Percentiles rank a stretch among this genome's conserved stretches.
These are phyloP conservation scores for Cyprinodon tularosa DNA, from an alignment of 2,113 vertebrate species.

Conservation along the genomic window DNA sequence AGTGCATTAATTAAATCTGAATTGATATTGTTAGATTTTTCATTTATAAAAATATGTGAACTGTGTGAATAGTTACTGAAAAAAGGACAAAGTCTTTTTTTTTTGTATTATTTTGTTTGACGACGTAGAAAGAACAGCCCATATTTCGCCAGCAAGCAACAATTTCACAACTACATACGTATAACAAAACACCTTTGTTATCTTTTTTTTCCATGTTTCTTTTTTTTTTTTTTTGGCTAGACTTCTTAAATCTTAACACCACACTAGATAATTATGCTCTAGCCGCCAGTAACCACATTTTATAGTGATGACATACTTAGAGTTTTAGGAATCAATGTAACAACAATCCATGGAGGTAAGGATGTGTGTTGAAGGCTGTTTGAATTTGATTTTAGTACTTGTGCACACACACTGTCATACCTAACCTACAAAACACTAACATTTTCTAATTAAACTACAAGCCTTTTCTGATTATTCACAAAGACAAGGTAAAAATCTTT, in stretches of 20 bases:
- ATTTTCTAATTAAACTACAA: conserved; percentile 49
- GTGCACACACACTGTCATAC: conserved; percentile 1
- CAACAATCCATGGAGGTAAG: conserved; percentile 19
- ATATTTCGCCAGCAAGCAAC: neutral
- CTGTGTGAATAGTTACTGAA: too few species aligned
- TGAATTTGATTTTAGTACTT: neutral
- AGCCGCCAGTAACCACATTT: conserved; percentile 8
- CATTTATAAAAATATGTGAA: too few species aligned
- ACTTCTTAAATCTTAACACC: conserved; percentile 8
- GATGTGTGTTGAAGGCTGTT: neutral
- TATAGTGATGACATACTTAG: neutral
- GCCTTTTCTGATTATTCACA: conserved; percentile 11
- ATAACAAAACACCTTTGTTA: neutral
- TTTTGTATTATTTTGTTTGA: neutral
- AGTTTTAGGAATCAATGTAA: neutral
- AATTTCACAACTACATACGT: neutral
- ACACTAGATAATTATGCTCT: neutral
- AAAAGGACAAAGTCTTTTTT: too few species aligned
- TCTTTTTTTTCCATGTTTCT: neutral
- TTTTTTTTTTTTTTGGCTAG: neutral
- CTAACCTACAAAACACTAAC: neutral
- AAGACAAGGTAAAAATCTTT: conserved; percentile 29
- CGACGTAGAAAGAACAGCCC: neutral
- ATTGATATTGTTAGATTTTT: too few species aligned
- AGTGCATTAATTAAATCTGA: too few species aligned